Conservation (phyloP, 2,113 vertebrate species). For the Xiphophorus maculatus region DNA sequence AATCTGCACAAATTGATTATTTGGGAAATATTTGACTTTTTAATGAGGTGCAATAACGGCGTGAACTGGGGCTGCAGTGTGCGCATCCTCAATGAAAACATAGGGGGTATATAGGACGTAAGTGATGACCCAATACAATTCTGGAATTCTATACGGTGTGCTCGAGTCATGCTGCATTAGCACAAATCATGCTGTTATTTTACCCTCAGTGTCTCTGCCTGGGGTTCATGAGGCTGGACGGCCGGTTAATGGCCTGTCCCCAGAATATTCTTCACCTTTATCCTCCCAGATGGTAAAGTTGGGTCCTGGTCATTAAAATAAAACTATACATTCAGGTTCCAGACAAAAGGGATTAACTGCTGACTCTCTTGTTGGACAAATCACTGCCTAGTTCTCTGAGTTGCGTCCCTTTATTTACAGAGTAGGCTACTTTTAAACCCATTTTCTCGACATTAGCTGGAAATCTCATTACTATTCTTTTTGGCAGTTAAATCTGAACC, state of each 20-base stretch:
- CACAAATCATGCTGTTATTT: slow-evolving; percentile 29
- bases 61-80: slow-evolving; percentile 9
- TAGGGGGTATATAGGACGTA: slow-evolving; percentile 4
- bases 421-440: slow-evolving; percentile 43
- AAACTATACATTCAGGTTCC: slow-evolving; percentile 29
- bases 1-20: slow-evolving; percentile 54
- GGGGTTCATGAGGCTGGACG: slow-evolving; percentile 25
- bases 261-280: slow-evolving; percentile 56
- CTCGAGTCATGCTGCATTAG: slow-evolving; percentile 37
- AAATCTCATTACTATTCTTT: slow-evolving; percentile 47
- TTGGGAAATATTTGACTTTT: slow-evolving; percentile 31
- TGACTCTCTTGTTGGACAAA: slow-evolving; percentile 35
- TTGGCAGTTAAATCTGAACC: slow-evolving; percentile 38
- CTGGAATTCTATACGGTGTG: slow-evolving; percentile 20
- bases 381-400: slow-evolving; percentile 21
- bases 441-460: slow-evolving; percentile 28
- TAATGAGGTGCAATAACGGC: slow-evolving; percentile 56
- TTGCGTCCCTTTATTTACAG: slow-evolving; percentile 33
- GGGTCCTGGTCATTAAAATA: slow-evolving; percentile 35
- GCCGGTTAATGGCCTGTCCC: slow-evolving; percentile 46
- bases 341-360: slow-evolving; percentile 26
- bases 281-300: slow-evolving; percentile 58
- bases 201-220: slow-evolving; percentile 15
- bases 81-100: slow-evolving; percentile 24
- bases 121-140: slow-evolving; percentile 35